Percentiles rank a stretch among this genome's conserved stretches.
Conservation (phyloP, 2,113 vertebrate genomes). For the Megaceryle torquata region DNA sequence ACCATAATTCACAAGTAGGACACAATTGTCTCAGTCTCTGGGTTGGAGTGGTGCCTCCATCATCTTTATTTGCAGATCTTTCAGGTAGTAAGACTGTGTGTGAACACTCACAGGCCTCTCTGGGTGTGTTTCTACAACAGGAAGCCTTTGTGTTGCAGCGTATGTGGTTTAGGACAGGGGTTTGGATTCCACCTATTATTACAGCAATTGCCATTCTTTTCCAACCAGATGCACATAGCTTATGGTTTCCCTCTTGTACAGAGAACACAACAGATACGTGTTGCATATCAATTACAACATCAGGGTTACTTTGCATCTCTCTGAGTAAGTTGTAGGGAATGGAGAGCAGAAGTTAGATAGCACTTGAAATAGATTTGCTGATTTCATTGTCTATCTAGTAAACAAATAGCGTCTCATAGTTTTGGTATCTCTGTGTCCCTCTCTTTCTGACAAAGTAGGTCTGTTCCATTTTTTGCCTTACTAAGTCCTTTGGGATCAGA, state of each 20-base stretch:
- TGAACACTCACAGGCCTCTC: neutral
- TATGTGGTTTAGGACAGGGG: neutral
- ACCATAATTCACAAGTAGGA: neutral
- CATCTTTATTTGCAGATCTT: neutral
- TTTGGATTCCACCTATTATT: neutral
- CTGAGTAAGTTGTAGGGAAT: neutral
- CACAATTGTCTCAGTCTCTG: neutral
- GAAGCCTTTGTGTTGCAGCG: accelerated
- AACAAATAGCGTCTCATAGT: neutral
- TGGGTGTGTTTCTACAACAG: neutral
- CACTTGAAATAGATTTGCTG: neutral
- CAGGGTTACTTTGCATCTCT: neutral
- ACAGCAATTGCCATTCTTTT: neutral
- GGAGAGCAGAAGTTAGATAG: neutral
- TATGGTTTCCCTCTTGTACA: neutral
- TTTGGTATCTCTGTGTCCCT: neutral
- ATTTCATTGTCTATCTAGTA: neutral
- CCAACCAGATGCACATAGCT: neutral
- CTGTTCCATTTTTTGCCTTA: neutral
- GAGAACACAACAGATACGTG: neutral
- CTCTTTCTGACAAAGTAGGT: neutral
- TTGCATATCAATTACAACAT: neutral
- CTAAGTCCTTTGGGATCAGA: neutral
- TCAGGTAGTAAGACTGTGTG: neutral
- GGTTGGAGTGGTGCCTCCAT: neutral